Evolutionary conservation across 2,888 invertebrate species (phyloP), one percentile per base, ranked within the genome.

Genomic region (Chesias legatella): DNA sequence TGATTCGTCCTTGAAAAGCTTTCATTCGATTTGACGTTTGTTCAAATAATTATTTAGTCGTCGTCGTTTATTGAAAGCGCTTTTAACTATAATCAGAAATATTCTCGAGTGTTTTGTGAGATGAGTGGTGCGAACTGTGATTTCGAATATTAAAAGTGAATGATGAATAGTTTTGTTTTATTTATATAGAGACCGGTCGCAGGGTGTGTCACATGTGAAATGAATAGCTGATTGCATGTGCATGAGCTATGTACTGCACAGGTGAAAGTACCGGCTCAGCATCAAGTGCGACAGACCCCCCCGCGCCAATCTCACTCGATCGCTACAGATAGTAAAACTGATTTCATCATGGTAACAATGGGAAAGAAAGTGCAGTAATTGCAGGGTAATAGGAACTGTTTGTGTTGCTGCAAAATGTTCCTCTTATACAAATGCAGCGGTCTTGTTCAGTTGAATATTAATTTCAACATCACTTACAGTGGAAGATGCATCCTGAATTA

Each of bases 321-420:
- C 67, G 79, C 77, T 67, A 65, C 71, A 73, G 80, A 82, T 80
- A 81, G 79, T 82, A 79, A 80, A 71, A 79, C 73, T 78, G 77
- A 74, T 77, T 82, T 71, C 74, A 81, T 74, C 78, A 77, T 68
- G 66, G 65, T 73, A 79, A 82, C 76, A 84, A 81, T 81, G 74
- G 76, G 80, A 88, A 73, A 76, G 82, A 72, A 91, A 83, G 77
- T 85, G 80, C 77, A 79, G 71, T 79, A 90, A 86, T 73, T 79
- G 83, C 73, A 82, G 82, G 73, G 78, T 88, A 62, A 57, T 68
- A 74, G 77, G 75, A 73, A 76, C 67, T 63, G 45, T 41, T 51
- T 42, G 34, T 29, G n/a, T n/a, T n/a, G n/a, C n/a, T n/a, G n/a
- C n/a, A n/a, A n/a, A n/a, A n/a, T n/a, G n/a, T n/a, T n/a, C n/a